These are phyloP conservation scores for Paratilapia polleni DNA, from an alignment of 2,113 vertebrate species.

Conservation along the genomic window DNA sequence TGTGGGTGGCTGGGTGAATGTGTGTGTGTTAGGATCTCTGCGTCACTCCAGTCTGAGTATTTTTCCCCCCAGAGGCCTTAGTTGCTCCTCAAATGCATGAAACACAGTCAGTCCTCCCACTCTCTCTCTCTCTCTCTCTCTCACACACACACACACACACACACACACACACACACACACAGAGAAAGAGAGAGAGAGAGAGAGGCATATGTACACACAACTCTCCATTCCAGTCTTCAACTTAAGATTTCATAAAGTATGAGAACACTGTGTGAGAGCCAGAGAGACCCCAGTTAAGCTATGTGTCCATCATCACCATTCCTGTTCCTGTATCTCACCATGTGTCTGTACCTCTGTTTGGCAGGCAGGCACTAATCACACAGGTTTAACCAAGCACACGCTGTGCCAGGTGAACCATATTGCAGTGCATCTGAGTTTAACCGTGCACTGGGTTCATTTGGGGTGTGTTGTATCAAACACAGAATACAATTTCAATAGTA, in stretches of 20 bases:
- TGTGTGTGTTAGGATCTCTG: conserved; percentile 37
- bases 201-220: not conserved
- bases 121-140: conserved; percentile 5
- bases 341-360: conserved; percentile 23
- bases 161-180: not conserved
- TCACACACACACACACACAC: not conserved
- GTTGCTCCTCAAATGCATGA: conserved; percentile 50
- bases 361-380: conserved; percentile 29
- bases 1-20: conserved; percentile 19
- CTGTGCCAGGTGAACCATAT: conserved; percentile 50
- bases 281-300: conserved; percentile 43
- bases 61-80: conserved; percentile 37
- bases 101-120: conserved; percentile 24
- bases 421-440: conserved; percentile 28
- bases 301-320: conserved; percentile 35
- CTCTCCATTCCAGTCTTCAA: conserved; percentile 27
- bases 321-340: conserved; percentile 5
- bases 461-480: not conserved
- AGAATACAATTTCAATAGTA: not conserved
- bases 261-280: conserved; percentile 31
- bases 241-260: conserved; percentile 23
- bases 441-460: too few species aligned
- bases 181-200: not conserved
- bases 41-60: conserved; percentile 38
- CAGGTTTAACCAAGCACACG: conserved; percentile 14